Base-by-base conservation (phyloP, 53 echinoderm and acorn worm species). In the Mesocentrotus franciscanus region DNA sequence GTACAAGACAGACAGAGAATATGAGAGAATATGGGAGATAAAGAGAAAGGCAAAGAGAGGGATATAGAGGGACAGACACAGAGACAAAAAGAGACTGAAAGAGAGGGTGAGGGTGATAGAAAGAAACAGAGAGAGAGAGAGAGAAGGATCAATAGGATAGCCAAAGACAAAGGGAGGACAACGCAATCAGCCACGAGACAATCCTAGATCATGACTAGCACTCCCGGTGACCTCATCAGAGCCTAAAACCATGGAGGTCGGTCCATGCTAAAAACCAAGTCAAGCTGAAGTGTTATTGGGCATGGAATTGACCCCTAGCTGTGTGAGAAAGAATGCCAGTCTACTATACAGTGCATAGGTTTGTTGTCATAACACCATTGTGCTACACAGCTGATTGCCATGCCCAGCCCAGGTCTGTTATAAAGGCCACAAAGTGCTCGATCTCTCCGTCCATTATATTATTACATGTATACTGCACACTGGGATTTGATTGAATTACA, bases 271-370 rank as follows among this genome's bases (percentile, higher is more conserved):
- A n/a, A n/a, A n/a, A 76, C 81, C 81, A 36, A 81, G 81, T 81
- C 81, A 42, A 42, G 36, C 42, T 16, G 4, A 59, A 90, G 58
- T 90, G 29, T 60, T 34, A 90, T 60, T 90, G 58, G 60, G 90
- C 90, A 90, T 90, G 59, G 60, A 90, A 58, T 60, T 90, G 90
- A 90, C 90, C 90, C 90, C 90, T 90, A n/a, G 60, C 90, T 60
- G 20, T 81, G 90, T 60, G 90, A 17, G 60, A 58, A 32, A 60
- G 60, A 58, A 60, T 49, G 85, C 85, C 56, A 20, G 56, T 85
- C n/a, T 55, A 85, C 49, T 4, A 6, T 49, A 78, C 59, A 60
- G 90, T 90, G 90, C 81, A 81, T 33, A 39, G 81, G 81, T 81
- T 76, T 81, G 81, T 81, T 81, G 81, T 81, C 81, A 42, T 81